Evolutionary conservation across 2,113 vertebrate species (phyloP).

Genomic region (Spea bombifrons): DNA sequence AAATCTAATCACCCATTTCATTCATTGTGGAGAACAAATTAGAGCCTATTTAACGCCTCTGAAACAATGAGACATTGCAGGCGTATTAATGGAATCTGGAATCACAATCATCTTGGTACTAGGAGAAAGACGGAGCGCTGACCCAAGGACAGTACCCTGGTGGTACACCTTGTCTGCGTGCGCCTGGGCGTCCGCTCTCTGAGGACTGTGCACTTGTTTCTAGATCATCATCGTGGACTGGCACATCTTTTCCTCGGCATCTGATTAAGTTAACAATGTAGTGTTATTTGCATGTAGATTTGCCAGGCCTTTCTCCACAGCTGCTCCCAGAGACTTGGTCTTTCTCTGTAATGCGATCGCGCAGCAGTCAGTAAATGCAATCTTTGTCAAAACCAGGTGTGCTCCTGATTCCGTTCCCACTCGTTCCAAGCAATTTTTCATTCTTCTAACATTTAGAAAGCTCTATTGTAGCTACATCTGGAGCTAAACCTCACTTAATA

Average conservation of each 20-base stretch:
- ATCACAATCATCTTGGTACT: conserved; percentile 58
- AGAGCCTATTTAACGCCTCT: conserved; percentile 52
- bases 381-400: conserved; percentile 98
- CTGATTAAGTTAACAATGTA: conserved; percentile 99
- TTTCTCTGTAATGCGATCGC: conserved; percentile 94
- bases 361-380: conserved; percentile 98
- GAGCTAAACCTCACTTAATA: conserved; percentile 86
- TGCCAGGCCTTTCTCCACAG: conserved; percentile 87
- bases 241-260: conserved; percentile 95
- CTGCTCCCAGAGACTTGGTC: conserved; percentile 85
- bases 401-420: conserved; percentile 93
- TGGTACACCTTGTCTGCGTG: conserved; percentile 68
- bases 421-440: conserved; percentile 84
- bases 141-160: conserved; percentile 65
- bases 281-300: conserved; percentile 99
- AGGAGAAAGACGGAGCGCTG: conserved; percentile 52
- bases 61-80: conserved; percentile 48
- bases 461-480: conserved; percentile 99
- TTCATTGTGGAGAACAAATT: conserved; percentile 50
- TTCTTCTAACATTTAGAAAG: conserved; percentile 90
- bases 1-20: conserved; percentile 59
- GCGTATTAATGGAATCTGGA: conserved; percentile 50
- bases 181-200: conserved; percentile 68
- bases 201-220: conserved; percentile 68
- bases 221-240: conserved; percentile 74